Evolutionary conservation across 1,140 invertebrate genomes (phyloP).

Genomic region (Cherax destructor): DNA sequence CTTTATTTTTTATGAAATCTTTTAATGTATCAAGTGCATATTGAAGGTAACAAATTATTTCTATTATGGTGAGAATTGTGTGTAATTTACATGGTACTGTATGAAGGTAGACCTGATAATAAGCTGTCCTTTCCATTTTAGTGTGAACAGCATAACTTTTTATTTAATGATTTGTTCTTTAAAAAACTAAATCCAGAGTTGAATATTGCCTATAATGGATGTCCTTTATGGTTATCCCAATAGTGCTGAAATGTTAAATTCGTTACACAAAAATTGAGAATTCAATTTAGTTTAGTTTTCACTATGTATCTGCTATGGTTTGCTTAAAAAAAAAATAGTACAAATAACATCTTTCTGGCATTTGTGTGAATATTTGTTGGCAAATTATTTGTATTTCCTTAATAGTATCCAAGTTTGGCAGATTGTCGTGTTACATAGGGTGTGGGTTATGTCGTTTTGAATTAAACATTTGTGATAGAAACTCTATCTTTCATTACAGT

Average conservation of each 20-base stretch:
- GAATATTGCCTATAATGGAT: no score
- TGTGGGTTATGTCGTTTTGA: not conserved
- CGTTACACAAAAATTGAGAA: not conserved
- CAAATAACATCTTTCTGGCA: conserved; percentile 14
- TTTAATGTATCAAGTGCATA: not conserved
- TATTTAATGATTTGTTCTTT: not conserved
- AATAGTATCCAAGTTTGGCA: not conserved
- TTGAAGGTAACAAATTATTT: not conserved
- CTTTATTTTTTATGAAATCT: not conserved
- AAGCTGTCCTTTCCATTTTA: conserved; percentile 1
- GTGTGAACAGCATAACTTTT: not conserved
- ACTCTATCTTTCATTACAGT: no score
- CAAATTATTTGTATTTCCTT: not conserved
- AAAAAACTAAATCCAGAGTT: not conserved
- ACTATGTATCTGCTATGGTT: not conserved
- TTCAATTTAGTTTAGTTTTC: not conserved
- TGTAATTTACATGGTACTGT: not conserved
- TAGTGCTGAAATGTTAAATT: not conserved
- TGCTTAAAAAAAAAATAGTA: conserved; percentile 6
- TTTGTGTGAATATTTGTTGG: not conserved
- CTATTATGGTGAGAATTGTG: not conserved
- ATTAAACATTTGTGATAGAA: no score
- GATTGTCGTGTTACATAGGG: not conserved
- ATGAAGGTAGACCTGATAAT: not conserved
- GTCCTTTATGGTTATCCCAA: not conserved